These are phyloP conservation scores for Anisognathus igniventris DNA, from an alignment of 2,797 vertebrate genomes.

Conservation along the genomic window DNA sequence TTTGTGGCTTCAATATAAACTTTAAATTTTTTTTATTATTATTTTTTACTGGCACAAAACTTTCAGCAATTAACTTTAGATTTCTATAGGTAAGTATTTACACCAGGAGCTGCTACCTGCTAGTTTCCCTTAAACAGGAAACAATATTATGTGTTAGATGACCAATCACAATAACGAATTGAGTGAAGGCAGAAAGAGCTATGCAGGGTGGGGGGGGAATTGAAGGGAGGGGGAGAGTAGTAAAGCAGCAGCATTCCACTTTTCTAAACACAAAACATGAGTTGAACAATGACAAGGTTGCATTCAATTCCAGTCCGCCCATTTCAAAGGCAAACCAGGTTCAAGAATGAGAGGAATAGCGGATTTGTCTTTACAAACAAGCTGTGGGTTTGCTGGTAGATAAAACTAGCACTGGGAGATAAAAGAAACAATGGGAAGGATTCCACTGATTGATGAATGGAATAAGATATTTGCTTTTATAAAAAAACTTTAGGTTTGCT, in stretches of 20 bases:
- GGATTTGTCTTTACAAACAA: not conserved
- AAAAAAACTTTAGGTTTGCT: not conserved
- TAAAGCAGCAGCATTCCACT: not conserved
- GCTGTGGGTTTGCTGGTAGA: not conserved
- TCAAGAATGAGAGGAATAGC: not conserved
- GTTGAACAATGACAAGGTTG: not conserved
- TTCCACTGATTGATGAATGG: not conserved
- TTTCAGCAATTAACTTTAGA: not conserved
- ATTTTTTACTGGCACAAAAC: not conserved
- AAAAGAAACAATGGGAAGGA: not conserved
- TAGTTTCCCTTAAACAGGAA: not conserved
- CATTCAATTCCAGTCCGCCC: not conserved
- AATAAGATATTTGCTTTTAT: not conserved
- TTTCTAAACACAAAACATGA: not conserved
- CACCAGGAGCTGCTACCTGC: not conserved
- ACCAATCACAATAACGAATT: not conserved
- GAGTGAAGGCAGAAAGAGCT: not conserved
- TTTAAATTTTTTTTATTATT: not conserved
- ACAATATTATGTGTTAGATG: not conserved
- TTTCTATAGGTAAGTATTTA: not conserved
- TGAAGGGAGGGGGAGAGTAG: rapidly evolving
- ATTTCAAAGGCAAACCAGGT: not conserved
- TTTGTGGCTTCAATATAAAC: not conserved
- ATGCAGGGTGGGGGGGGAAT: rapidly evolving
- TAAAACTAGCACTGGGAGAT: not conserved